phyloP scores from a whole-genome alignment of 2,888 invertebrate species.

The Drosophila barbarae region DNA sequence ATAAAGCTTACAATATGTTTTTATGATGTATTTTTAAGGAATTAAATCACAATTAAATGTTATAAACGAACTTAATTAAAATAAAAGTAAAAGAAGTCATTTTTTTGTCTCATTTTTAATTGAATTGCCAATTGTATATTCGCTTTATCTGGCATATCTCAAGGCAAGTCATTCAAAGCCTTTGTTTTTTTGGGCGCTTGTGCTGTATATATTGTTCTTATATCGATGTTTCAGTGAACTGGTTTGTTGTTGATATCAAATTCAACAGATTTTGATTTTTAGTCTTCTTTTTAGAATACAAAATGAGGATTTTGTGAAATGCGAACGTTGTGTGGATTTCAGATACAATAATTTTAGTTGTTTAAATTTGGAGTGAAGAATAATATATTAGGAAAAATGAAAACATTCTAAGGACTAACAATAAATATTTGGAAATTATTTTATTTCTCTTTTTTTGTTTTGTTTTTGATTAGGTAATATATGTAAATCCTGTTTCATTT shows the following conservation, averaged over 20 bases:
- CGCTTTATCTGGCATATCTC: not conserved
- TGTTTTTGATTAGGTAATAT: slow-evolving; percentile 35
- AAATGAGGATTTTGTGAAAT: slow-evolving; percentile 16
- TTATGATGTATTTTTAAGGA: not conserved
- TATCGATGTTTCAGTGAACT: slow-evolving; percentile 28
- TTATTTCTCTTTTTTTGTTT: slow-evolving; percentile 22
- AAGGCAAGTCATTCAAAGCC: slow-evolving; percentile 25
- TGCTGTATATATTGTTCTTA: slow-evolving; percentile 27
- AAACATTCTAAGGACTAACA: slow-evolving; percentile 33
- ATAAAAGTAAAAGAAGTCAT: not conserved
- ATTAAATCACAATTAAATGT: slow-evolving; percentile 2
- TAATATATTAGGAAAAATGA: slow-evolving; percentile 9
- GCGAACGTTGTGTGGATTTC: slow-evolving; percentile 6
- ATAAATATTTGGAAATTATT: slow-evolving; percentile 35
- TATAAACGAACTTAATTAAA: not conserved
- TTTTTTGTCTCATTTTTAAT: not conserved
- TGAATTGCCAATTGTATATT: not conserved
- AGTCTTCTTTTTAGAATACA: slow-evolving; percentile 13
- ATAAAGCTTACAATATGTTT: not conserved
- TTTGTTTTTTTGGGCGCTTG: slow-evolving; percentile 23
- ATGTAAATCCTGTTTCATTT: slow-evolving; percentile 36
- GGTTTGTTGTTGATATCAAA: slow-evolving; percentile 12
- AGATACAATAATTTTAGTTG: slow-evolving; percentile 14
- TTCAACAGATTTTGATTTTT: slow-evolving; percentile 31
- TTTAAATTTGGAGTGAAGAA: slow-evolving; percentile 10